Evolutionary conservation across 30 jellyfish, hydroid and myxozoan genomes (phyloP).

Genomic region (Aurelia coerulea): DNA sequence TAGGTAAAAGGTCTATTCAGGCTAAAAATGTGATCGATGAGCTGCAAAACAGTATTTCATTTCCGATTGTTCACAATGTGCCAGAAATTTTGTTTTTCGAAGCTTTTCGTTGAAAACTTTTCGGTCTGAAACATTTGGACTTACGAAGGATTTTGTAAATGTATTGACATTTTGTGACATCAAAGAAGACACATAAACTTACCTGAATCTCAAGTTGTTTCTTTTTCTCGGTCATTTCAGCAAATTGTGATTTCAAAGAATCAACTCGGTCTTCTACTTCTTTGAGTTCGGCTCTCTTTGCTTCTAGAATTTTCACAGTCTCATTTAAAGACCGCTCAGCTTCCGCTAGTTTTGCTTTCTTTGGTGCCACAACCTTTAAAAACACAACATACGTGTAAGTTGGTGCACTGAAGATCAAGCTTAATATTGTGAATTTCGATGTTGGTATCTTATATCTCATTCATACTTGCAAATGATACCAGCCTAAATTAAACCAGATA

Average conservation of each 20-base stretch:
- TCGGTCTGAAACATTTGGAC: too few relatives aligned
- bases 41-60: too few relatives aligned
- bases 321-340: constrained; percentile 84
- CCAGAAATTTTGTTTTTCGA: too few relatives aligned
- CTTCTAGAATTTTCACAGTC: constrained; percentile 73
- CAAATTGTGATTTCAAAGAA: constrained; percentile 77
- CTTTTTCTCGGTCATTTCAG: constrained; percentile 93
- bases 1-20: too few relatives aligned
- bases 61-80: too few relatives aligned
- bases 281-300: constrained; percentile 85
- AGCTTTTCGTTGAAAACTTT: too few relatives aligned
- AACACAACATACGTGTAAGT: background rate
- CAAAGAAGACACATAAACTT: background rate
- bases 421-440: too few relatives aligned
- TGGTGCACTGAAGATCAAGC: background rate
- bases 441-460: background rate
- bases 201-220: constrained; percentile 94
- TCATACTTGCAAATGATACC: background rate
- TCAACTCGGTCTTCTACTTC: constrained; percentile 96
- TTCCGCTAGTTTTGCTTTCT: constrained; percentile 88
- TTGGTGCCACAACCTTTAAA: constrained; percentile 92
- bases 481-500: too few relatives aligned
- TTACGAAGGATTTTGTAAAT: too few relatives aligned
- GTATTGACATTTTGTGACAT: too few relatives aligned
- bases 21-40: too few relatives aligned